These are phyloP conservation scores for Hermaeophaga mercurialis DNA, from an alignment of 2,888 invertebrate species.

Conservation along the genomic window DNA sequence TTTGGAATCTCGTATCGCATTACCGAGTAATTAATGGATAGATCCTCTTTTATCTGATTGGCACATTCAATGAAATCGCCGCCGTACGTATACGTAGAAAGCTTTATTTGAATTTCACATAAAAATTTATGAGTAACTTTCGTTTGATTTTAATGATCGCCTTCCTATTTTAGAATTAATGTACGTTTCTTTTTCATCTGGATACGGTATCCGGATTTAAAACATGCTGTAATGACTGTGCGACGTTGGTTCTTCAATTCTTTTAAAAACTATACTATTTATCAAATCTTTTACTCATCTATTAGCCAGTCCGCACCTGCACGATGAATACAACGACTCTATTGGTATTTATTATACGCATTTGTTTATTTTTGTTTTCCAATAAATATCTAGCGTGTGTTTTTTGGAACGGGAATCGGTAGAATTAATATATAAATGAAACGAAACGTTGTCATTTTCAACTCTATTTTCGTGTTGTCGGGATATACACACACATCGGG, in stretches of 20 bases:
- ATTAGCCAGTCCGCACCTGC: slow-evolving; percentile 16
- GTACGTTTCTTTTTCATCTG: too few relatives aligned
- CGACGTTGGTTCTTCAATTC: too few relatives aligned
- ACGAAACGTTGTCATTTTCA: slow-evolving; percentile 31
- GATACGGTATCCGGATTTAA: too few relatives aligned
- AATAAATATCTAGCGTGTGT: slow-evolving; percentile 35
- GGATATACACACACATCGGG: slow-evolving; percentile 21
- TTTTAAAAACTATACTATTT: too few relatives aligned
- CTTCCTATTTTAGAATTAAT: too few relatives aligned
- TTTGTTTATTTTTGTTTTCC: slow-evolving; percentile 44
- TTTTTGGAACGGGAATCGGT: slow-evolving; percentile 30
- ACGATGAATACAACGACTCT: slow-evolving; percentile 39
- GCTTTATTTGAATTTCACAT: slow-evolving; percentile 5
- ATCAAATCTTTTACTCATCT: too few relatives aligned
- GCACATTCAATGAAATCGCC: slow-evolving; percentile 3
- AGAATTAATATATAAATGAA: slow-evolving; percentile 35
- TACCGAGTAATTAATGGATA: slow-evolving; percentile 26
- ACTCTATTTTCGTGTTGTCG: slow-evolving; percentile 31
- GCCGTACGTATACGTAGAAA: neutral
- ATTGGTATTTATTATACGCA: slow-evolving; percentile 42
- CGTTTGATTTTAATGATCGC: neutral
- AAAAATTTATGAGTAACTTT: slow-evolving; percentile 4
- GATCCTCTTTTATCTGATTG: slow-evolving; percentile 21
- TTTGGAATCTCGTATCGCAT: slow-evolving; percentile 23
- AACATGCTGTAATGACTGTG: too few relatives aligned